Evolutionary conservation across 2,113 vertebrate genomes (phyloP).

Genomic region (Phalacrocorax aristotelis): DNA sequence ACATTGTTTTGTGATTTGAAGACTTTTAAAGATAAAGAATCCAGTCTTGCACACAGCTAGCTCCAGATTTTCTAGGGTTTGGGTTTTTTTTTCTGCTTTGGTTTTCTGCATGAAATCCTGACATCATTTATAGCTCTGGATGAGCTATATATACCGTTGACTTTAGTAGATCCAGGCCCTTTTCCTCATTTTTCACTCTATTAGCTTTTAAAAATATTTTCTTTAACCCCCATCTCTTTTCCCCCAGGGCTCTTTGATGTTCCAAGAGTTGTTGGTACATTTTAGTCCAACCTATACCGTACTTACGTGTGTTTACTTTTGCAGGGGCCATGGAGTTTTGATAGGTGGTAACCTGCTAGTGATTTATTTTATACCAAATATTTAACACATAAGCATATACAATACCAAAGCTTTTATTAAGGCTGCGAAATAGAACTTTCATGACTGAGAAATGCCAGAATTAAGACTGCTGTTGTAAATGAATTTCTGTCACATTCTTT

Average conservation of each 20-base stretch:
- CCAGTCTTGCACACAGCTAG: background rate
- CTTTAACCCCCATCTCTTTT: background rate
- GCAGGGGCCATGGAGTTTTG: background rate
- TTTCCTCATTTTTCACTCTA: background rate
- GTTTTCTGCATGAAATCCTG: background rate
- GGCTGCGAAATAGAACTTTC: background rate
- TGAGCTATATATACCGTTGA: background rate
- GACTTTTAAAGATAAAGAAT: background rate
- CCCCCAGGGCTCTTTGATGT: background rate
- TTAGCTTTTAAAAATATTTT: background rate
- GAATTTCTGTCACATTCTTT: background rate
- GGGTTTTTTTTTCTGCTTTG: background rate
- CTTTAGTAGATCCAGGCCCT: background rate
- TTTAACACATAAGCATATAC: background rate
- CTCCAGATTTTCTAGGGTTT: background rate
- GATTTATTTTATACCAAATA: background rate
- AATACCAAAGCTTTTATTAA: background rate
- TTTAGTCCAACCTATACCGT: background rate
- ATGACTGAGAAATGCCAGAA: background rate
- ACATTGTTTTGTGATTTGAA: background rate
- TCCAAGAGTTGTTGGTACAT: background rate
- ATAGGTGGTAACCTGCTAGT: background rate
- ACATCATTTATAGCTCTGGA: background rate
- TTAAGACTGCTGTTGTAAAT: background rate
- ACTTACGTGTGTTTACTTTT: background rate